phyloP scores from a whole-genome alignment of 2,113 vertebrate genomes.

The Rhipidura dahli region DNA sequence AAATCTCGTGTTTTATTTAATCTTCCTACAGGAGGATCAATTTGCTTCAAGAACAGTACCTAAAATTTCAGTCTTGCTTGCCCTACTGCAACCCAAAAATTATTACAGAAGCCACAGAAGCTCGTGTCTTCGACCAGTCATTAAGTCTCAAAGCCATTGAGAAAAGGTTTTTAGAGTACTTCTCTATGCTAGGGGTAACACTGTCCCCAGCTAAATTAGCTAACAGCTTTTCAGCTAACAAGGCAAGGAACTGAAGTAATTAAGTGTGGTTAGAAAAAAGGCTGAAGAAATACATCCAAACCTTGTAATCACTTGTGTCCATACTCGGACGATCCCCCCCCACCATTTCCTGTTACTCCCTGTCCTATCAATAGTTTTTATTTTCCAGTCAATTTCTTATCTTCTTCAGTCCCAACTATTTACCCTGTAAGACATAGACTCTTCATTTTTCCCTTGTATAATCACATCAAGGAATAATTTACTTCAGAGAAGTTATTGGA shows the following conservation, averaged over 20 bases:
- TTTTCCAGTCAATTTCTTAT: neutral
- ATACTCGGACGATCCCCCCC: neutral
- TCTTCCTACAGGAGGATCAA: neutral
- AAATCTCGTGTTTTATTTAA: neutral
- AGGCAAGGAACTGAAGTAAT: neutral
- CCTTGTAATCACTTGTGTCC: neutral
- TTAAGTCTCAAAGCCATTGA: neutral
- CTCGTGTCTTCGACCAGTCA: neutral
- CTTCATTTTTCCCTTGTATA: neutral
- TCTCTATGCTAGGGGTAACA: neutral
- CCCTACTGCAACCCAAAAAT: neutral
- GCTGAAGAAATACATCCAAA: neutral
- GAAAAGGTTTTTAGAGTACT: neutral
- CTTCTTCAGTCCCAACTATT: neutral
- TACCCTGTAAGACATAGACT: neutral
- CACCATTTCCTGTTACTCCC: neutral
- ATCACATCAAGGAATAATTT: neutral
- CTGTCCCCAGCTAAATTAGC: neutral
- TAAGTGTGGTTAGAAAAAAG: neutral
- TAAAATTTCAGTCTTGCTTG: neutral
- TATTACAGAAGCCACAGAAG: neutral
- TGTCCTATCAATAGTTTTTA: neutral
- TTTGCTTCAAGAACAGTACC: neutral
- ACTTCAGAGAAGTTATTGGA: neutral
- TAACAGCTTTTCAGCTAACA: neutral